Evolutionary conservation across 1,140 invertebrate genomes (phyloP).

Genomic region (Tribolium castaneum): DNA sequence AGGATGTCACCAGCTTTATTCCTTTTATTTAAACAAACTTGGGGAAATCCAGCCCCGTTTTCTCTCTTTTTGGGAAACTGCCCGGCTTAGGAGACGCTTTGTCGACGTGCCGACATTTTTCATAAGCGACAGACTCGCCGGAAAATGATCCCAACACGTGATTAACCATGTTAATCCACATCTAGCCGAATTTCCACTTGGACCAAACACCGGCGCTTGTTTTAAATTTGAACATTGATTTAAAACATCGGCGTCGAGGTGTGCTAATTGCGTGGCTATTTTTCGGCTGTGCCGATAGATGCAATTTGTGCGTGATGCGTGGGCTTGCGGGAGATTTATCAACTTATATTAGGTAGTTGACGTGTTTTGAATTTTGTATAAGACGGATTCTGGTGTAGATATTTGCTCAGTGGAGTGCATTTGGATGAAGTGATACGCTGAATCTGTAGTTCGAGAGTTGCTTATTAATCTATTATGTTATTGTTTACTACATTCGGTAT

Average conservation of each 20-base stretch:
- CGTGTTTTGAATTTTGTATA: not conserved
- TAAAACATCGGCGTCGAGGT: too few species aligned
- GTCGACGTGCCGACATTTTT: constrained; percentile 10
- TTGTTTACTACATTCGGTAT: constrained; percentile 40
- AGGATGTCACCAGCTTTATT: not conserved
- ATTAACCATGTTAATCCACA: not conserved
- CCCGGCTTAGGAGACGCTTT: constrained; percentile 11
- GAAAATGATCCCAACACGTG: constrained; percentile 36
- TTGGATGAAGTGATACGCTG: constrained; percentile 18
- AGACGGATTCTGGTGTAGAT: not conserved
- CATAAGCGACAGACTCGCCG: constrained; percentile 14
- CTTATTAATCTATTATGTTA: constrained; percentile 44
- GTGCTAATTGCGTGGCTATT: too few species aligned
- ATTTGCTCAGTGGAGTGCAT: constrained; percentile 2
- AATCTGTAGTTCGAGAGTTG: constrained; percentile 37
- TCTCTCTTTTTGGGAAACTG: constrained; percentile 17
- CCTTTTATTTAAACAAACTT: constrained; percentile 20
- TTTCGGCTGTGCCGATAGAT: too few species aligned
- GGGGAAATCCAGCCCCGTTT: constrained; percentile 10
- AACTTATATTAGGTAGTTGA: not conserved
- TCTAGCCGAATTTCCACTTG: too few species aligned
- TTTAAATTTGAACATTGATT: too few species aligned
- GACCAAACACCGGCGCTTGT: too few species aligned
- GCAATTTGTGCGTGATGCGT: not conserved
- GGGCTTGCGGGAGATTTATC: not conserved